Evolutionary conservation across 2,888 invertebrate species (phyloP).

Genomic region (Matsumyia berberina): DNA sequence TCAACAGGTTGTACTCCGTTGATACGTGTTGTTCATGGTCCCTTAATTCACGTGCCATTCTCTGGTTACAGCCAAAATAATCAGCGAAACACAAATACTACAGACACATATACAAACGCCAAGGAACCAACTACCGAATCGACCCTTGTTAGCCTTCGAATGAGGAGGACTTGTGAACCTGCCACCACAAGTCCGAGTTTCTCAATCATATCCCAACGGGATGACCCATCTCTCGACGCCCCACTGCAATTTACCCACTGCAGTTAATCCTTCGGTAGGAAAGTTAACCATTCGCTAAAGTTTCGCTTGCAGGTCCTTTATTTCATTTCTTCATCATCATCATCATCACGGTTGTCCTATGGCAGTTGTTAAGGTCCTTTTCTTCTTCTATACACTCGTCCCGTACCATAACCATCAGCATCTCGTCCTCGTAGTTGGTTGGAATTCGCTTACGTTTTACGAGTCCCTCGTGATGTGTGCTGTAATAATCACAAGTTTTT

Average conservation of each 20-base stretch:
- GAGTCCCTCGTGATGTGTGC: constrained; percentile 75
- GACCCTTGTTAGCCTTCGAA: constrained; percentile 33
- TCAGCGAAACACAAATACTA: constrained; percentile 39
- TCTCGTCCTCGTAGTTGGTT: constrained; percentile 42
- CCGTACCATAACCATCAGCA: constrained; percentile 47
- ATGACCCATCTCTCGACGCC: constrained; percentile 55
- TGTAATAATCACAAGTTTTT: constrained; percentile 76
- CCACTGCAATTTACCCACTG: constrained; percentile 74
- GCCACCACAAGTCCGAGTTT: background rate
- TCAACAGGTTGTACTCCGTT: constrained; percentile 46
- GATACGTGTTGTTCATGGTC: constrained; percentile 54
- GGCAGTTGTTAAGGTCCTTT: constrained; percentile 66
- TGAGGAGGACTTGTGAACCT: constrained; percentile 13
- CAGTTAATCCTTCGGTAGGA: constrained; percentile 75
- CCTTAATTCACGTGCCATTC: constrained; percentile 44
- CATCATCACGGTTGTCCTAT: constrained; percentile 47
- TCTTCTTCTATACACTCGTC: too few relatives aligned
- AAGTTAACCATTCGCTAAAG: constrained; percentile 75
- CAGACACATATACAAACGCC: background rate
- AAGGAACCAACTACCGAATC: constrained; percentile 3
- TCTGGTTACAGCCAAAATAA: constrained; percentile 53
- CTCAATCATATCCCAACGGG: constrained; percentile 64
- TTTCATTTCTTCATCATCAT: constrained; percentile 66
- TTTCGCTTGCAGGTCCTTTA: constrained; percentile 74
- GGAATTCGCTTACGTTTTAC: constrained; percentile 75